These are phyloP conservation scores for Poeciliopsis infans DNA, from an alignment of 2,797 vertebrate species.

Conservation along the genomic window DNA sequence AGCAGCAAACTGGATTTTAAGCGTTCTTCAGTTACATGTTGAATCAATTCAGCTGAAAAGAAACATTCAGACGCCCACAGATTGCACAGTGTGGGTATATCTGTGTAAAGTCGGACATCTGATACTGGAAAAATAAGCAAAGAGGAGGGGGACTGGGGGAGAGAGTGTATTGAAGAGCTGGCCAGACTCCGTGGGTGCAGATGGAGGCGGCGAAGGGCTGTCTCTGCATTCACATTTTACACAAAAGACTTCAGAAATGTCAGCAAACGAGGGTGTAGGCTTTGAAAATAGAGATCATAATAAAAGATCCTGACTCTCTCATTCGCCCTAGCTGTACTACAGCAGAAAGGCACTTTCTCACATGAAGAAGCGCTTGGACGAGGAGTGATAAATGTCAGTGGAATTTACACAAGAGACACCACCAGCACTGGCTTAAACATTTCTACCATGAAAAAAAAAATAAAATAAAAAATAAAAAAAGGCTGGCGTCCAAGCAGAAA, in stretches of 20 bases:
- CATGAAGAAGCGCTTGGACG: constrained; percentile 18
- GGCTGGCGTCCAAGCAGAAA: constrained; percentile 28
- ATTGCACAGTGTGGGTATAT: constrained; percentile 50
- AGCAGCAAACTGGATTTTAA: constrained; percentile 16
- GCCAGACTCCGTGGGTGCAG: constrained; percentile 65
- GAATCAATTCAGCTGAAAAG: constrained; percentile 21
- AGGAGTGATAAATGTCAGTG: constrained; percentile 36
- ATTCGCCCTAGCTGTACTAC: constrained; percentile 36
- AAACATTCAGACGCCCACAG: constrained; percentile 29
- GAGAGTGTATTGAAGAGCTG: constrained; percentile 56
- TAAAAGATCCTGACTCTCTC: constrained; percentile 58
- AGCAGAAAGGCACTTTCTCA: constrained; percentile 40
- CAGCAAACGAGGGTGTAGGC: constrained; percentile 60
- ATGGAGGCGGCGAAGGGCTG: constrained; percentile 64
- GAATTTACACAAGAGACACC: constrained; percentile 23
- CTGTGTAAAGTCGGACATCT: constrained; percentile 58
- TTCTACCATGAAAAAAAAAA: constrained; percentile 5
- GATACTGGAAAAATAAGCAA: constrained; percentile 42
- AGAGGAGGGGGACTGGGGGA: constrained; percentile 17
- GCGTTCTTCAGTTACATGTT: constrained; percentile 21
- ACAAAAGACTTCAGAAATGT: constrained; percentile 77
- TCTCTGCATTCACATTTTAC: constrained; percentile 70
- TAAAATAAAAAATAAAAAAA: background rate
- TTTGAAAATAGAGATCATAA: constrained; percentile 62
- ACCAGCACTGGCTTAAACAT: constrained; percentile 28